Evolutionary conservation across 1,140 invertebrate genomes (phyloP), one percentile per base, ranked within the genome.

Genomic region (Onthophagus taurus): DNA sequence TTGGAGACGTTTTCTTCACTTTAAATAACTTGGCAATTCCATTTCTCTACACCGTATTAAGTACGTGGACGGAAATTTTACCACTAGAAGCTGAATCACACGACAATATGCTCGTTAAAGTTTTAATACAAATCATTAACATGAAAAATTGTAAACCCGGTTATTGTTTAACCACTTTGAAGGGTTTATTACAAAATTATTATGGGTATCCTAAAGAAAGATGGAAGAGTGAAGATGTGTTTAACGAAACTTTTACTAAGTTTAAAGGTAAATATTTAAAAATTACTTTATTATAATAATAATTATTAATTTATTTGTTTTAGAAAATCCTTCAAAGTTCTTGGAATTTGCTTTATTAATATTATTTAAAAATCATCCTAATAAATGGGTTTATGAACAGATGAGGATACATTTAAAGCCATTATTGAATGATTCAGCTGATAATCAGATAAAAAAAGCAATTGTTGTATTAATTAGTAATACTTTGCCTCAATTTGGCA

Each of bases 1-100:
- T 55, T 35, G 54, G 54, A 41, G 58, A 60, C 37, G 49, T 47
- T 26, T 55, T 60, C 35, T 59, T 54, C 42, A 59, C 57, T 34
- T 45, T 46, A 18, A 51, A 45, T 3, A 47, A 58, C 44, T 47
- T 55, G 8, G 57, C 55, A 13, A 29, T 57, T n/a, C 53, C 58
- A 8, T 51, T 59, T 41, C 46, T 60, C 5, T 59, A 54, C 39
- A 51, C 34, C 8, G 52, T 56, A 14, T 41, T 60, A 17, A 60
- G 53, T 12, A 53, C 52, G 11, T 60, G 58, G 58, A 47, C 42
- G n/a, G 53, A 60, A 43, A 52, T 60, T 8, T n/a, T 60, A 18
- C 58, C 58, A 14, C 21, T 43, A 5, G 29, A 31, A 9, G 11
- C 30, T 13, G 18, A 43, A 4, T 3, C 3, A 7, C 12, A 43